Conservation (phyloP, 2,113 vertebrate genomes). For the Odocoileus virginianus region DNA sequence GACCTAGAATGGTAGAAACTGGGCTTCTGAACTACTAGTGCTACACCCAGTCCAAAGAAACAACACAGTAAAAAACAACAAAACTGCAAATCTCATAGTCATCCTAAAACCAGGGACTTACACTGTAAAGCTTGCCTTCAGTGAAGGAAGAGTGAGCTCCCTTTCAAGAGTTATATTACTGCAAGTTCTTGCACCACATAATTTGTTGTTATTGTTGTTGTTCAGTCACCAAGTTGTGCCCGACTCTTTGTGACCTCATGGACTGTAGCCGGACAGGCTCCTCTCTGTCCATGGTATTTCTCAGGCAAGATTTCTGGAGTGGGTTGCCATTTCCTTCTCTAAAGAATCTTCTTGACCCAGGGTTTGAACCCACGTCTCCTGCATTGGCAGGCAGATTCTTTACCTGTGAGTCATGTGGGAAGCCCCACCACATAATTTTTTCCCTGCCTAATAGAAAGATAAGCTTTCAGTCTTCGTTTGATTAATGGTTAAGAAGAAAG, state of each 20-base stretch:
- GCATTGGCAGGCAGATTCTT: background rate
- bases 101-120: background rate
- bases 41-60: background rate
- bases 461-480: background rate
- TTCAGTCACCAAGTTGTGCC: background rate
- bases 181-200: background rate
- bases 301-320: background rate
- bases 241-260: background rate
- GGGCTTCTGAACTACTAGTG: background rate
- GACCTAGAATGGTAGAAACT: background rate
- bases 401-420: background rate
- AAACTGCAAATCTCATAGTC: background rate
- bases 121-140: background rate
- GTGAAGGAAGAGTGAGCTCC: background rate
- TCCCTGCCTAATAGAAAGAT: background rate
- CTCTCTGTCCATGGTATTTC: background rate
- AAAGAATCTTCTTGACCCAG: background rate
- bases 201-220: background rate
- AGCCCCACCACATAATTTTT: background rate
- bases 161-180: background rate
- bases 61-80: background rate
- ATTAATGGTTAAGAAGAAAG: background rate
- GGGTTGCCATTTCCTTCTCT: background rate
- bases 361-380: background rate
- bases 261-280: accelerated